These are phyloP conservation scores for Andrena hattorfiana DNA, from an alignment of 2,888 invertebrate species.

Conservation along the genomic window DNA sequence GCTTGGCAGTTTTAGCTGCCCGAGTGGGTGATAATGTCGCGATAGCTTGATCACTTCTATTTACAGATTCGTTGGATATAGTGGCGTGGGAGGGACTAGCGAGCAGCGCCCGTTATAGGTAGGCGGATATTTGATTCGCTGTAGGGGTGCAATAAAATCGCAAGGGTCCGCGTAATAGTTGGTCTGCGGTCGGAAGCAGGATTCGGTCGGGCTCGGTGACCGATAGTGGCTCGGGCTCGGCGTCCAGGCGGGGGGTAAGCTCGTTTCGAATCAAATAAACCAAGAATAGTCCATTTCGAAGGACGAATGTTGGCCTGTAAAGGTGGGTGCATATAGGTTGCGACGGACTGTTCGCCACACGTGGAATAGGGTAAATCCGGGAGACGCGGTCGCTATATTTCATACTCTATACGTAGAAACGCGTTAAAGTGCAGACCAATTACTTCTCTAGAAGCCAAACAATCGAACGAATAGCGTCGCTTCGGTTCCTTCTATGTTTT, in stretches of 20 bases:
- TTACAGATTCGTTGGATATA: no score
- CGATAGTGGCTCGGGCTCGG: background rate
- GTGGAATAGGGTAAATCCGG: no score
- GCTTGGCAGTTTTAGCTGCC: slow-evolving; percentile 11
- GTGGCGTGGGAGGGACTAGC: background rate
- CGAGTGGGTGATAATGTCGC: slow-evolving; percentile 30
- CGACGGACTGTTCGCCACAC: background rate
- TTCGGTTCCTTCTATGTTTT: no score
- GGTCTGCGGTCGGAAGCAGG: slow-evolving; percentile 38
- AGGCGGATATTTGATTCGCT: slow-evolving; percentile 55
- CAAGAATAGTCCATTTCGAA: slow-evolving; percentile 42
- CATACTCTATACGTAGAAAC: no score
- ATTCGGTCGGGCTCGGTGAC: slow-evolving; percentile 1
- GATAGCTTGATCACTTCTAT: background rate
- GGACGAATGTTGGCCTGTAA: slow-evolving; percentile 6
- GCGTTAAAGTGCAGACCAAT: no score
- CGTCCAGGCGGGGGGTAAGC: slow-evolving; percentile 10
- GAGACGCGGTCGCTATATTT: no score
- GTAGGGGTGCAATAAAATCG: slow-evolving; percentile 49
- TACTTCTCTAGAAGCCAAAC: no score
- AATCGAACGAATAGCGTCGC: no score
- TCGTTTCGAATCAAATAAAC: slow-evolving; percentile 58
- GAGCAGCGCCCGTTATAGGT: slow-evolving; percentile 9
- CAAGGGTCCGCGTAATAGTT: slow-evolving; percentile 42
- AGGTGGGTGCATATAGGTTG: background rate